These are phyloP conservation scores for Hypselothyrea guttata DNA, from an alignment of 2,888 invertebrate species.

Conservation along the genomic window DNA sequence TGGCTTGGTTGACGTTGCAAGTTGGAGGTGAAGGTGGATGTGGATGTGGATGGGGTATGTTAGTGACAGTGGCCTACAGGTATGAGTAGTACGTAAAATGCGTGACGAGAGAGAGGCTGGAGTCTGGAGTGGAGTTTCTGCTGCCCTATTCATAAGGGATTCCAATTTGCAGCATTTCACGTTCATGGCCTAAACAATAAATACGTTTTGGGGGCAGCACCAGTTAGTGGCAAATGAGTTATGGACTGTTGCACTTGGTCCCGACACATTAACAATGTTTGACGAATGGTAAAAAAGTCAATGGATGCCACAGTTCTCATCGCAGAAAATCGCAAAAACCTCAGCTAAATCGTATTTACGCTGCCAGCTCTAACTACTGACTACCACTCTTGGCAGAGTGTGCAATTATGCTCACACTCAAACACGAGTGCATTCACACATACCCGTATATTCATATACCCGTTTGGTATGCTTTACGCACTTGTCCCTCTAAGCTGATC, in stretches of 20 bases:
- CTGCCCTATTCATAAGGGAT: slow-evolving; percentile 34
- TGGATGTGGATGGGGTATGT: slow-evolving; percentile 9
- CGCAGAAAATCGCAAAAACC: neutral
- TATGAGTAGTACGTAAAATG: slow-evolving; percentile 52
- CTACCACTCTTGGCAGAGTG: neutral
- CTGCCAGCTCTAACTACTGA: slow-evolving; percentile 45
- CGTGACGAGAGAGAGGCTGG: slow-evolving; percentile 47
- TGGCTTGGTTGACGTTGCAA: slow-evolving; percentile 19
- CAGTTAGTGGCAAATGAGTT: slow-evolving; percentile 70
- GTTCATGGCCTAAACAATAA: slow-evolving; percentile 71
- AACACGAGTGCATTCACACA: neutral
- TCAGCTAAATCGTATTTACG: slow-evolving; percentile 44
- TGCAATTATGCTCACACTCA: slow-evolving; percentile 33
- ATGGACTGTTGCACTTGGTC: slow-evolving; percentile 70
- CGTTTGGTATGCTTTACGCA: slow-evolving; percentile 68
- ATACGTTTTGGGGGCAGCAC: slow-evolving; percentile 65
- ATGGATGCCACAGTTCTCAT: slow-evolving; percentile 34
- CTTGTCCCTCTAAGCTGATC: slow-evolving; percentile 78
- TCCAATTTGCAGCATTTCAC: slow-evolving; percentile 64
- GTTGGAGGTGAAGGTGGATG: slow-evolving; percentile 10
- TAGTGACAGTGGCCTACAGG: slow-evolving; percentile 28
- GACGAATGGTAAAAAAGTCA: slow-evolving; percentile 58
- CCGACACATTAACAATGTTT: slow-evolving; percentile 72
- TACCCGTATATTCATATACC: slow-evolving; percentile 32
- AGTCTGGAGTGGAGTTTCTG: slow-evolving; percentile 28